Percentiles rank a stretch among this genome's conserved stretches.
phyloP scores from a whole-genome alignment of 2,888 invertebrate genomes.

The Stenolophus ochropezus region DNA sequence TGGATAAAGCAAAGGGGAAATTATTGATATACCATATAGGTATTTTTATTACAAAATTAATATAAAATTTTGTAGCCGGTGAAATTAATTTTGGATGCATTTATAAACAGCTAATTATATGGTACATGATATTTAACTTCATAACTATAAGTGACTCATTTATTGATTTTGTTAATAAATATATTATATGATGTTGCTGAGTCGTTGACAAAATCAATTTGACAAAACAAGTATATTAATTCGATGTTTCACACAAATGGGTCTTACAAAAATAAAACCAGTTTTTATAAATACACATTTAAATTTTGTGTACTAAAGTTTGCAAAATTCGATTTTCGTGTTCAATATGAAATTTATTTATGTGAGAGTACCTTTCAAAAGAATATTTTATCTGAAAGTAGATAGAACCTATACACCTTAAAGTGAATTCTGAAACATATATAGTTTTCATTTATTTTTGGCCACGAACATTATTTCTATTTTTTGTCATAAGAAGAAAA shows the following conservation, averaged over 20 bases:
- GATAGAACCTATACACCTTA: not conserved
- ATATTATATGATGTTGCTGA: too few species aligned
- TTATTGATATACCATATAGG: too few species aligned
- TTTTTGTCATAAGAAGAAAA: too few species aligned
- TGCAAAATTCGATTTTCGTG: not conserved
- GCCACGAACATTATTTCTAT: not conserved
- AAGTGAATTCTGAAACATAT: not conserved
- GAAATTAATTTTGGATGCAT: not conserved
- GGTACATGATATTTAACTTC: not conserved
- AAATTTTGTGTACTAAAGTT: not conserved
- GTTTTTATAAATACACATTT: not conserved
- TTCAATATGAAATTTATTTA: not conserved
- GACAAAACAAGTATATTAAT: not conserved
- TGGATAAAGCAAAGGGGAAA: too few species aligned
- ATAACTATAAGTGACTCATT: not conserved
- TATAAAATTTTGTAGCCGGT: too few species aligned
- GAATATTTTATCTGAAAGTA: not conserved
- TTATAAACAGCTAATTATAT: not conserved
- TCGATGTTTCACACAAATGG: not conserved
- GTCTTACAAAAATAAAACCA: not conserved
- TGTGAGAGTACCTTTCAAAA: not conserved
- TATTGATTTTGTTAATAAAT: not conserved
- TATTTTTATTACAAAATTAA: too few species aligned
- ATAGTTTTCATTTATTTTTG: not conserved
- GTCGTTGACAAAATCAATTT: not conserved